Percentiles rank a stretch among this genome's conserved stretches.
Evolutionary conservation across 2,113 vertebrate genomes (phyloP).

Genomic region (Propithecus coquereli): DNA sequence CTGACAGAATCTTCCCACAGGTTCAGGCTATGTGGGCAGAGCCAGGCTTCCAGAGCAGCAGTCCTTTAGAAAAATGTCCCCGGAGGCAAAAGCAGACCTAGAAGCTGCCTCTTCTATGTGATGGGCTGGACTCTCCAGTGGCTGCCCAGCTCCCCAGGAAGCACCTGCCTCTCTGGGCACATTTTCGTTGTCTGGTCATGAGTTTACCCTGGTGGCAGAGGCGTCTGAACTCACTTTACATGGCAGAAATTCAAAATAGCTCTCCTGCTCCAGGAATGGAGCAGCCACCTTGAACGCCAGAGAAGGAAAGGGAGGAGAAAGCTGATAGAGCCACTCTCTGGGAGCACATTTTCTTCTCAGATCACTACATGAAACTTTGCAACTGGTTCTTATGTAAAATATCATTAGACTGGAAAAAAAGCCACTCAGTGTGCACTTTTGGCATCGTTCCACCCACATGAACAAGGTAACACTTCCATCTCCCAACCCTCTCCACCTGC

Average conservation of each 20-base stretch:
- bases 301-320: neutral
- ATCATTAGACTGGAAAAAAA: neutral
- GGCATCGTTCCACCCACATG: neutral
- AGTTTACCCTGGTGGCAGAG: neutral
- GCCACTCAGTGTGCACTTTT: too few relatives aligned
- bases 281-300: neutral
- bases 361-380: neutral
- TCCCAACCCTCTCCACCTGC: neutral
- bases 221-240: neutral
- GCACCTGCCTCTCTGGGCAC: neutral
- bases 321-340: neutral
- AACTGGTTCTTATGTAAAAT: neutral
- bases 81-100: neutral
- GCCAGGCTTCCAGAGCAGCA: neutral
- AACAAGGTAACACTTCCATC: neutral
- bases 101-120: neutral
- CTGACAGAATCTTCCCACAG: neutral
- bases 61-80: neutral
- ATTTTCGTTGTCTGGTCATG: neutral
- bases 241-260: neutral
- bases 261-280: neutral
- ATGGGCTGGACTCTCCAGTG: neutral
- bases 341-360: neutral
- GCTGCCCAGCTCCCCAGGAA: neutral
- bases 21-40: neutral